Conservation (phyloP, 2,113 vertebrate species). For the Eupsittula cactorum region DNA sequence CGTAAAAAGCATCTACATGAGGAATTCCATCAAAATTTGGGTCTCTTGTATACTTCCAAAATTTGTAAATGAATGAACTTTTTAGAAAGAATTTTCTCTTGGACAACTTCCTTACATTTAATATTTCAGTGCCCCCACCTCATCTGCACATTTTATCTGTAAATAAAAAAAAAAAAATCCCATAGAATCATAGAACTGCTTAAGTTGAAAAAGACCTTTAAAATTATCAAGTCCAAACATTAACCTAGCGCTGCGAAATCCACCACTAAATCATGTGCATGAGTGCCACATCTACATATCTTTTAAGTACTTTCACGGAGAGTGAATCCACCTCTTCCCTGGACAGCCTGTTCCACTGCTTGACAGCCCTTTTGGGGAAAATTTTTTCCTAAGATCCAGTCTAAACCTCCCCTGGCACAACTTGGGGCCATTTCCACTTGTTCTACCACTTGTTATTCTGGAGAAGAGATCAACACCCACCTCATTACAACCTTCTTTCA, state of each 20-base stretch:
- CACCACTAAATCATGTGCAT: neutral
- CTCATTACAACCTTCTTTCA: neutral
- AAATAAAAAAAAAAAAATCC: neutral
- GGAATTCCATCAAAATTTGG: neutral
- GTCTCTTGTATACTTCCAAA: neutral
- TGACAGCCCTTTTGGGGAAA: neutral
- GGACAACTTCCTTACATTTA: neutral
- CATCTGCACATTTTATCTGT: neutral
- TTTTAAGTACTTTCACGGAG: neutral
- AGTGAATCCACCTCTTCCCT: neutral
- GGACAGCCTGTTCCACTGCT: neutral
- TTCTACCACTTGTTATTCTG: neutral
- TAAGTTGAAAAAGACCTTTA: neutral
- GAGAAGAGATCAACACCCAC: neutral
- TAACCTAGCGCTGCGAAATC: neutral
- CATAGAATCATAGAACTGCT: neutral
- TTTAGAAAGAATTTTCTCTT: neutral
- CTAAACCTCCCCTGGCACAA: neutral
- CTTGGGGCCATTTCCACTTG: neutral
- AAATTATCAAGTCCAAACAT: neutral
- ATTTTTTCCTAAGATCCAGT: neutral
- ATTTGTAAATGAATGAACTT: accelerated
- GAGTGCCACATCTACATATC: neutral
- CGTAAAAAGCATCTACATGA: neutral
- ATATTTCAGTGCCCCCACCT: neutral